Conservation (phyloP, 2,888 invertebrate genomes). For the Melinaea menophilus region DNA sequence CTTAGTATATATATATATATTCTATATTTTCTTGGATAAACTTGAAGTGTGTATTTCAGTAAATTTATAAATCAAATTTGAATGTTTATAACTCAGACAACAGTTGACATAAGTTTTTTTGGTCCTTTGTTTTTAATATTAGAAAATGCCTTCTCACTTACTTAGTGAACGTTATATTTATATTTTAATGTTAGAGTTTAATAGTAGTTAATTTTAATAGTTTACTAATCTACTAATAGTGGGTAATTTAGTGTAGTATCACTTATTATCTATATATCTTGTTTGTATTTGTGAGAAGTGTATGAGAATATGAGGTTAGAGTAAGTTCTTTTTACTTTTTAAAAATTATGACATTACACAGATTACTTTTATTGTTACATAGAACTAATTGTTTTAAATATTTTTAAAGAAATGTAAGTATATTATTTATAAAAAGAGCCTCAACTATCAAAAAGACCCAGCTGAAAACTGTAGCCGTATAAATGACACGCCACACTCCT, state of each 20-base stretch:
- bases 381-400: neutral
- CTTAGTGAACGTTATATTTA: no score
- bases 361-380: neutral
- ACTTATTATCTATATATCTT: no score
- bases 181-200: no score
- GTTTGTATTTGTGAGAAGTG: no score
- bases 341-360: neutral
- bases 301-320: no score
- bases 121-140: slow-evolving; percentile 3
- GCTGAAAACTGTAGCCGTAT: slow-evolving; percentile 54
- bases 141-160: no score
- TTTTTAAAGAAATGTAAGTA: slow-evolving; percentile 2
- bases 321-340: no score
- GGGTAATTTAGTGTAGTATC: no score
- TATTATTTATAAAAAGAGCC: slow-evolving; percentile 32
- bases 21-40: slow-evolving; percentile 27
- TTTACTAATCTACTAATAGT: no score
- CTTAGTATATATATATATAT: neutral
- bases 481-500: slow-evolving; percentile 50
- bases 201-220: no score
- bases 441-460: slow-evolving; percentile 52
- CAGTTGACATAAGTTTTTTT: slow-evolving; percentile 47
- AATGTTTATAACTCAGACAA: slow-evolving; percentile 43
- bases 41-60: slow-evolving; percentile 39
- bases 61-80: slow-evolving; percentile 55